Conservation (phyloP, 2,113 vertebrate genomes). For the Nettapus auritus region DNA sequence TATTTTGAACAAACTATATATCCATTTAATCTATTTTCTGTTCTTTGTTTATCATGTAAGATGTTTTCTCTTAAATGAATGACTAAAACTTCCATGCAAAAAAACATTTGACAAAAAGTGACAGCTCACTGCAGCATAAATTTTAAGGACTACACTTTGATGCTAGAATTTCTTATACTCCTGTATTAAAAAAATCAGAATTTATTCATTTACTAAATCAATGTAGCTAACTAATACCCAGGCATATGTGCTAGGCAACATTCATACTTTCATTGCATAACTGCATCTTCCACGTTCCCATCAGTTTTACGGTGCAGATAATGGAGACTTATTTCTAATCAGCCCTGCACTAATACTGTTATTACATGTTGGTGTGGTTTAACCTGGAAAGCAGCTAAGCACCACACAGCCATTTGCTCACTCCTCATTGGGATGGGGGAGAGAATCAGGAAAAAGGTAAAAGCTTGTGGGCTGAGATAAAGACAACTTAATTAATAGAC, state of each 20-base stretch:
- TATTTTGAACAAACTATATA: not conserved
- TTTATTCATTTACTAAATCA: not conserved
- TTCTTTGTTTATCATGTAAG: not conserved
- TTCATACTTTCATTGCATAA: not conserved
- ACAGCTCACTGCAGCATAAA: not conserved
- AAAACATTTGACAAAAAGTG: not conserved
- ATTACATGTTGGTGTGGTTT: not conserved
- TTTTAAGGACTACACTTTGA: not conserved
- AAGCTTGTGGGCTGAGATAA: too few species aligned
- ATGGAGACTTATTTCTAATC: not conserved
- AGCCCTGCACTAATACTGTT: not conserved
- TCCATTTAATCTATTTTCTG: not conserved
- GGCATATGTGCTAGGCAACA: not conserved
- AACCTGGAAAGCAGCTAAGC: too few species aligned
- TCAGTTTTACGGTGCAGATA: not conserved
- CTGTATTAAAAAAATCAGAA: not conserved
- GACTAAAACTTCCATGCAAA: not conserved
- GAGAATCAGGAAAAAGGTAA: too few species aligned
- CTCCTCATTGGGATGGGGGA: too few species aligned
- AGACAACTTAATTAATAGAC: too few species aligned
- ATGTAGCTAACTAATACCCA: not conserved
- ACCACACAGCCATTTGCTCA: too few species aligned
- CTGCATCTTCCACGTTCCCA: not conserved
- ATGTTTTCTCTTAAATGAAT: not conserved
- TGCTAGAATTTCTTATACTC: not conserved